A percentile compares a stretch with the other conserved stretches of the same genome.
Conservation (phyloP, 2,888 invertebrate species). For the Chrysotoxum bicinctum region DNA sequence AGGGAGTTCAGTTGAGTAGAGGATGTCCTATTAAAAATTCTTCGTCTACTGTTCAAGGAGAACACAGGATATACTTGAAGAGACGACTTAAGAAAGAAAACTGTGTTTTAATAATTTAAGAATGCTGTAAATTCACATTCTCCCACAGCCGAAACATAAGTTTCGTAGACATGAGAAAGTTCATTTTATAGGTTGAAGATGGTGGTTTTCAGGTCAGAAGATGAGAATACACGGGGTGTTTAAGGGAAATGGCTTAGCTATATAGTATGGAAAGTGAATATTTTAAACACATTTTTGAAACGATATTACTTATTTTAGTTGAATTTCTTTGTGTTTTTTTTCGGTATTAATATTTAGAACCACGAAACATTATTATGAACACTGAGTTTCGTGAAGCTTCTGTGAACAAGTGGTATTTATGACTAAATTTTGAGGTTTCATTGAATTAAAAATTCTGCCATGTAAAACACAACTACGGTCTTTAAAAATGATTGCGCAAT, state of each 20-base stretch:
- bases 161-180: conserved; percentile 14
- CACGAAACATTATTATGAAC: background rate
- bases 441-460: no score
- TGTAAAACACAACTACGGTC: no score
- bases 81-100: background rate
- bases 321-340: no score
- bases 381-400: background rate
- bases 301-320: background rate
- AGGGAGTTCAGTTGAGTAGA: background rate
- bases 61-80: background rate
- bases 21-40: conserved; percentile 17
- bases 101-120: conserved; percentile 57
- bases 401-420: background rate
- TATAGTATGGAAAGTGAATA: background rate
- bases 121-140: conserved; percentile 22
- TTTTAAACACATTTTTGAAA: background rate
- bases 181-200: conserved; percentile 2
- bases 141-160: background rate
- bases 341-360: background rate
- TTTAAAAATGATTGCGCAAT: no score
- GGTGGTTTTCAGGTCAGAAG: background rate
- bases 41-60: conserved; percentile 13
- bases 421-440: background rate
- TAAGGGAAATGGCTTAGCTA: background rate
- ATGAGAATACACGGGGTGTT: background rate